Conservation (phyloP, 2,888 invertebrate species). For the Cabera pusaria region DNA sequence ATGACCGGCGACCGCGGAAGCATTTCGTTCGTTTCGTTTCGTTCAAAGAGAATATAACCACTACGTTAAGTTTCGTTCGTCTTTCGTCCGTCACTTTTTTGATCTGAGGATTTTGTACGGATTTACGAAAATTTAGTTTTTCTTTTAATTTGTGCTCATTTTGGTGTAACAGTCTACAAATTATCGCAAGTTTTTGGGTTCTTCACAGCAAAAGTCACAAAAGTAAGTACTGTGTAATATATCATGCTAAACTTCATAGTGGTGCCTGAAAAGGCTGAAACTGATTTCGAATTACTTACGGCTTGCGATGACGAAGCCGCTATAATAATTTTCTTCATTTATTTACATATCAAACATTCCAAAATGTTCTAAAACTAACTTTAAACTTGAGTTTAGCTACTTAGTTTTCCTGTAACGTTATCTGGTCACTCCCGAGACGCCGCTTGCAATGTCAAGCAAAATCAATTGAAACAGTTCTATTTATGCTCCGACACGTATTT, state of each 20-base stretch:
- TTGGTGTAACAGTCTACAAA: conserved; percentile 25
- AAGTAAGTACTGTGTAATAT: too few relatives aligned
- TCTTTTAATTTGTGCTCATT: conserved; percentile 37
- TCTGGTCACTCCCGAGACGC: background rate
- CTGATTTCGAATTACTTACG: conserved; percentile 32
- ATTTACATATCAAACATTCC: conserved; percentile 25
- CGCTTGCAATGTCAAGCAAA: background rate
- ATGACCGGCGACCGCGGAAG: conserved; percentile 65
- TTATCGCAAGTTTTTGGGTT: conserved; percentile 3
- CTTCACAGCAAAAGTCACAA: conserved; percentile 10
- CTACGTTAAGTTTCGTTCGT: too few relatives aligned
- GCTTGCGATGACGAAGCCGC: conserved; percentile 60
- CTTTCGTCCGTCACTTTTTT: conserved; percentile 63
- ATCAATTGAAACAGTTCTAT: too few relatives aligned
- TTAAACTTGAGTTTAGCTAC: too few relatives aligned
- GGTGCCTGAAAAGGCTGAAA: conserved; percentile 34
- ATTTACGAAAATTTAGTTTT: conserved; percentile 32
- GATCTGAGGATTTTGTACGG: conserved; percentile 50
- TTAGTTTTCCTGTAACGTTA: conserved; percentile 4
- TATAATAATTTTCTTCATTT: conserved; percentile 45
- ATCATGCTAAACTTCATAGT: too few relatives aligned
- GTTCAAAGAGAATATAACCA: too few relatives aligned
- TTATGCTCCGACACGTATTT: too few relatives aligned
- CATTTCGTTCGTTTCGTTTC: conserved; percentile 64
- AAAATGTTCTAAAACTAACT: too few relatives aligned